Conservation (phyloP, 2,888 invertebrate species). For the Archaeoteleia sp. region DNA sequence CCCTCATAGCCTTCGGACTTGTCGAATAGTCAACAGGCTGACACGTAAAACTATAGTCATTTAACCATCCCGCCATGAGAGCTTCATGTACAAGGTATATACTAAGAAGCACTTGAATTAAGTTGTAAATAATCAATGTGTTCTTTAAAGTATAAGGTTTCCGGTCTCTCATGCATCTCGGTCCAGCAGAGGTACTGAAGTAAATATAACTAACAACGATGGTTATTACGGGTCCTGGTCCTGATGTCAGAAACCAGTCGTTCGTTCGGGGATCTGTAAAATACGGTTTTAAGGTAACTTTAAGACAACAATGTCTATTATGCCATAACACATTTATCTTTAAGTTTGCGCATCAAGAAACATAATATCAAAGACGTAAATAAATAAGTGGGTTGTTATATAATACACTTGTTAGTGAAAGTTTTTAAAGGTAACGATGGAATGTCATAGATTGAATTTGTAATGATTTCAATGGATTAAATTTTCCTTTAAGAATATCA, state of each 20-base stretch:
- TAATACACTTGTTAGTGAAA: too few species aligned
- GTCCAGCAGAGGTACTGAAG: conserved; percentile 86
- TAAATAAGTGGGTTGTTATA: too few species aligned
- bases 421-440: too few species aligned
- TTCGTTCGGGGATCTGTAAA: conserved; percentile 81
- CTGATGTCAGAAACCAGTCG: conserved; percentile 83
- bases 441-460: too few species aligned
- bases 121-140: conserved; percentile 89
- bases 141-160: conserved; percentile 88
- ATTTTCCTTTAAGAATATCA: too few species aligned
- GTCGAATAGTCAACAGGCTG: conserved; percentile 83
- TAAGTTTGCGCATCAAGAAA: too few species aligned
- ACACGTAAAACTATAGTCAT: conserved; percentile 82
- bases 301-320: conserved; percentile 2
- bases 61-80: conserved; percentile 69
- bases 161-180: conserved; percentile 89
- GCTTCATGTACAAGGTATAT: conserved; percentile 84
- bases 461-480: too few species aligned
- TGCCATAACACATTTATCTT: neutral
- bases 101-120: conserved; percentile 89
- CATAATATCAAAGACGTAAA: too few species aligned
- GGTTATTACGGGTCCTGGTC: conserved; percentile 81
- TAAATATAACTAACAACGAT: conserved; percentile 82
- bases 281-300: neutral
- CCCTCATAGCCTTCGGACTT: conserved; percentile 79